Percentiles rank a stretch among this genome's conserved stretches.
These are phyloP conservation scores for Ephestia elutella DNA, from an alignment of 1,140 invertebrate species.

Conservation along the genomic window DNA sequence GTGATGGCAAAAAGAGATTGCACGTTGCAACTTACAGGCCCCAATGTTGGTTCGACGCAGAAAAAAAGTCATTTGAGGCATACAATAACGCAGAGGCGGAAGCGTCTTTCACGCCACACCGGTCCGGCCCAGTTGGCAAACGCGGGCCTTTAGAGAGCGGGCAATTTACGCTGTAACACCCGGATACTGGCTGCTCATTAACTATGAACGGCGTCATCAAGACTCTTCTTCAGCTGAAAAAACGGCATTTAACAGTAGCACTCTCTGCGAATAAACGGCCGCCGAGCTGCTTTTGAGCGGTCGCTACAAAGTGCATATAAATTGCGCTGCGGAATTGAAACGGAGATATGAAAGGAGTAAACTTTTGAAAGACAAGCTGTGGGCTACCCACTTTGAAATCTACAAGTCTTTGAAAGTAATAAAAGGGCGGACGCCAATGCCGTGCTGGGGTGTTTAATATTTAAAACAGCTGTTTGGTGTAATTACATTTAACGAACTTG, in stretches of 20 bases:
- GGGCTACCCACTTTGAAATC: conserved; percentile 44
- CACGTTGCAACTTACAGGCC: conserved; percentile 20
- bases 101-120: conserved; percentile 54
- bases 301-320: conserved; percentile 71
- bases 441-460: conserved; percentile 1
- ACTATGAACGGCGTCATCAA: conserved; percentile 71
- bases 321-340: conserved; percentile 65
- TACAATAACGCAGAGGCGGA: conserved; percentile 65
- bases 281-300: conserved; percentile 53
- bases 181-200: conserved; percentile 70
- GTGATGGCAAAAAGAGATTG: conserved; percentile 27
- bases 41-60: conserved; percentile 27
- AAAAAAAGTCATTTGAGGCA: conserved; percentile 65
- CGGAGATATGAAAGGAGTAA: conserved; percentile 61
- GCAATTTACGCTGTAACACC: conserved; percentile 60
- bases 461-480: background rate
- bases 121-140: conserved; percentile 50
- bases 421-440: background rate
- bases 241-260: conserved; percentile 62
- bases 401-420: conserved; percentile 8
- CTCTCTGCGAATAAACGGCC: conserved; percentile 56
- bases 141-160: conserved; percentile 47
- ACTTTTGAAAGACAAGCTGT: conserved; percentile 53
- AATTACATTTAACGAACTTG: background rate
- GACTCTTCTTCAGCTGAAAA: conserved; percentile 63